Evolutionary conservation across 1,140 invertebrate species (phyloP).

Genomic region (Trichonephila clavata): DNA sequence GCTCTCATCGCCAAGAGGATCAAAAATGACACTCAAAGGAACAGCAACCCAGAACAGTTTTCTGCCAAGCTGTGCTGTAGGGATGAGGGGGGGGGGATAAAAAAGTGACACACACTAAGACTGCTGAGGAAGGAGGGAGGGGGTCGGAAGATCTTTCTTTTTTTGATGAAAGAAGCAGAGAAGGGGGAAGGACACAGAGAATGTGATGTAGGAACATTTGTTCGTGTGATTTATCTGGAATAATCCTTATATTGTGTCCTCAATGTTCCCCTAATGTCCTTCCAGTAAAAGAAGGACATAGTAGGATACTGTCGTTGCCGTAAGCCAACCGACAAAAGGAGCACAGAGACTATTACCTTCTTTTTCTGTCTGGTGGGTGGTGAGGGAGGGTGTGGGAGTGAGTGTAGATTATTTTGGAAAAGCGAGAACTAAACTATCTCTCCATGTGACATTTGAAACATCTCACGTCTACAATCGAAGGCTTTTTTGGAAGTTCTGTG

Average conservation of each 20-base stretch:
- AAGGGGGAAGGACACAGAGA: constrained; percentile 8
- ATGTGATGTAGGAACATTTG: constrained; percentile 74
- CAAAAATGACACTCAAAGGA: not conserved
- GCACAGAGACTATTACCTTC: constrained; percentile 44
- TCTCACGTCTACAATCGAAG: constrained; percentile 17
- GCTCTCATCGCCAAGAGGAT: not conserved
- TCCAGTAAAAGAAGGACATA: constrained; percentile 58
- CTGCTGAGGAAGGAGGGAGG: not conserved
- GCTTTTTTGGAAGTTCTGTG: not conserved
- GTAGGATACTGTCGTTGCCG: constrained; percentile 57
- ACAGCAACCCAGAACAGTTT: constrained; percentile 40
- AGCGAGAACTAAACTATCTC: not conserved
- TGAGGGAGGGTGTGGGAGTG: not conserved
- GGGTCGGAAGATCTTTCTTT: not conserved
- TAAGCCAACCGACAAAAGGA: constrained; percentile 63
- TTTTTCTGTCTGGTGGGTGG: not conserved
- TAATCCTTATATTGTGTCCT: constrained; percentile 75
- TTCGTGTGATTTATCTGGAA: constrained; percentile 76
- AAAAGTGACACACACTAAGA: not conserved
- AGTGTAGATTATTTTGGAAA: constrained; percentile 29
- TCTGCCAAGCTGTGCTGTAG: not conserved
- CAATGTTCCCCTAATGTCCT: constrained; percentile 75
- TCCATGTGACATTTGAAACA: constrained; percentile 28
- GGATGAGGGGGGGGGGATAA: not conserved
- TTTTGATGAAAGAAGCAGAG: constrained; percentile 19